Evolutionary conservation across 2,113 vertebrate genomes (phyloP), one percentile per base, ranked within the genome.

Genomic region (Symphodus melops): DNA sequence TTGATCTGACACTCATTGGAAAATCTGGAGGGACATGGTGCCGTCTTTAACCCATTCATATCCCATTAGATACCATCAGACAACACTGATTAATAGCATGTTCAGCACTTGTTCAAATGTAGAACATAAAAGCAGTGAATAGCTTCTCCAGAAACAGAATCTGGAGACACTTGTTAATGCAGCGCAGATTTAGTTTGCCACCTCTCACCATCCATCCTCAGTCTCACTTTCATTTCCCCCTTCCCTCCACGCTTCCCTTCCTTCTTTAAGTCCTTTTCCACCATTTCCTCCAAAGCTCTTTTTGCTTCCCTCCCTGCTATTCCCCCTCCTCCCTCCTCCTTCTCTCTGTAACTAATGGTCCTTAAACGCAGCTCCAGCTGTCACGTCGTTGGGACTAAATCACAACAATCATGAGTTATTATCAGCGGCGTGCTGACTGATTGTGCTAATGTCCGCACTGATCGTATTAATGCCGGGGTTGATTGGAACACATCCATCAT

Each of bases 351-450:
- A 84, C 85, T 92, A 92, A 92, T 92, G 85, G 88, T 84, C 79
- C 89, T 86, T 84, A 85, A 91, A 86, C 10, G 36, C 77, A 56
- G 83, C 79, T 70, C 86, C 89, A 90, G 89, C 91, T 92, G 91
- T 84, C 71, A 56, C 28, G 51, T 77, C 20, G n/a, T 82, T 79
- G 88, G 81, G 82, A 91, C 85, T 82, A 76, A 89, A 88, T 89
- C 91, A 88, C 86, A 92, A 90, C 88, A 90, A 88, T 90, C 85
- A 86, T 74, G 89, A 91, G 68, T 91, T 90, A 89, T 91, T 88
- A 88, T 89, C 81, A 52, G 71, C 71, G 23, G 81, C 62, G 68
- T 70, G 79, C 82, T 80, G 86, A 89, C 85, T 88, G 88, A 91
- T 88, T 84, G 85, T 70, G 75, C 74, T 91, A 90, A 92, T 90